Percentiles rank a stretch among this genome's conserved stretches.
Evolutionary conservation across 2,797 vertebrate genomes (phyloP).

Genomic region (Siniperca scherzeri): DNA sequence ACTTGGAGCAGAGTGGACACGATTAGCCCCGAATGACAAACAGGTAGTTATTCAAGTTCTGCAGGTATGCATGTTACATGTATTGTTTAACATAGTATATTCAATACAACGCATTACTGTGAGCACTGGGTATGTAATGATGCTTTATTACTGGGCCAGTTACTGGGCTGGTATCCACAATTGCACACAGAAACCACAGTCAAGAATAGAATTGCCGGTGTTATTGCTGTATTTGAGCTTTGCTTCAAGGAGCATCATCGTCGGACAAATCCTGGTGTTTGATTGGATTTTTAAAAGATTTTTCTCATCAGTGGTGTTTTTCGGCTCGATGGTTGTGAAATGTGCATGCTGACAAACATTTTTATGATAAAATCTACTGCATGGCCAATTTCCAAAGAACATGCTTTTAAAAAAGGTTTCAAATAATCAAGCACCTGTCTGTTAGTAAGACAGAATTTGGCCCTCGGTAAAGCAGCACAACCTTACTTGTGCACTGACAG

Average conservation of each 20-base stretch:
- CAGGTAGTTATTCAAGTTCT: conserved; percentile 85
- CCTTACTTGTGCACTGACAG: conserved; percentile 72
- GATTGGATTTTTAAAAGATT: not conserved
- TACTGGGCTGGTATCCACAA: not conserved
- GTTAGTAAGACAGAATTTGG: not conserved
- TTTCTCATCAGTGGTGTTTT: not conserved
- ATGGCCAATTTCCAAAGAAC: not conserved
- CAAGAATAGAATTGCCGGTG: not conserved
- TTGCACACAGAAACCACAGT: not conserved
- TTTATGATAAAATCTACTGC: not conserved
- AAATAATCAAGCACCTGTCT: not conserved
- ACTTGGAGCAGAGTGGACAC: conserved; percentile 97
- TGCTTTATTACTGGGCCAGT: not conserved
- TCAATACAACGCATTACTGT: not conserved
- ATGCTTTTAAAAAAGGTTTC: not conserved
- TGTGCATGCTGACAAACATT: not conserved
- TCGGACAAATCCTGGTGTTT: not conserved
- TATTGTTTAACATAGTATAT: not conserved
- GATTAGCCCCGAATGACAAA: conserved; percentile 91
- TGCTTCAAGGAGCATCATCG: not conserved
- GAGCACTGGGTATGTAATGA: not conserved
- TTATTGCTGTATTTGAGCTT: not conserved
- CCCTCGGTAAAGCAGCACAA: not conserved
- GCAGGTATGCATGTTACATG: not conserved
- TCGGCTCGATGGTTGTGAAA: not conserved